Base-by-base conservation (phyloP, 2,113 vertebrate genomes). In the Syrmaticus mikado region DNA sequence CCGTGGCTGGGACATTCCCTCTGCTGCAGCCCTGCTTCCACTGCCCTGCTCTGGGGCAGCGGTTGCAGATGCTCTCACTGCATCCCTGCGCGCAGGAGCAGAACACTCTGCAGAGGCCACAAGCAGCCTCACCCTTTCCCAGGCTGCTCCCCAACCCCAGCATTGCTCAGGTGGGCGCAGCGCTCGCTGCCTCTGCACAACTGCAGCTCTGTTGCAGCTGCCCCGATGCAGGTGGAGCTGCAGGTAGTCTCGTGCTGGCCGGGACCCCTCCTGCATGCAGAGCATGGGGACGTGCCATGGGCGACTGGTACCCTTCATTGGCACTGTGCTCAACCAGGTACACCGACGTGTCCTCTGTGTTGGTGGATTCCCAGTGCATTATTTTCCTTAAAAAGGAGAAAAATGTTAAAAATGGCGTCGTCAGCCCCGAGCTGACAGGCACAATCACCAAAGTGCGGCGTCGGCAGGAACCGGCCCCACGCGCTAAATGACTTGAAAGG, bases 401-500 rank as follows among this genome's bases (percentile, higher is more conserved):
- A 86, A 88, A 90, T 55, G 95, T 96, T 96, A 91, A 87, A 97
- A 96, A 94, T 78, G 95, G 97, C 81, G 90, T n/a, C 66, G 90
- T 96, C 97, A 95, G 96, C 96, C 96, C 81, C 21, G 4, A 32
- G 96, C 83, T 96, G 97, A 96, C 96, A 95, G 97, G 96, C 93
- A 17, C 96, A 80, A 60, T 96, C 96, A 70, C 96, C 96, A 96
- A 97, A 98, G 95, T 97, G 98, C 97, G 94, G 94, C 50, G 97
- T 97, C 96, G 91, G 98, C 98, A 98, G 96, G 97, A 98, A 93
- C 77, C 13, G 70, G 96, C 92, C 73, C 89, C 58, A 91, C 93
- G 76, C 91, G 61, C 96, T 87, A 94, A 88, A 89, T 96, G 91
- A 87, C 97, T 98, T 90, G 87, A 95, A 95, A 97, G 97, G 97